phyloP scores from a whole-genome alignment of 1,140 invertebrate genomes.

The Ostrea denselamellosa region DNA sequence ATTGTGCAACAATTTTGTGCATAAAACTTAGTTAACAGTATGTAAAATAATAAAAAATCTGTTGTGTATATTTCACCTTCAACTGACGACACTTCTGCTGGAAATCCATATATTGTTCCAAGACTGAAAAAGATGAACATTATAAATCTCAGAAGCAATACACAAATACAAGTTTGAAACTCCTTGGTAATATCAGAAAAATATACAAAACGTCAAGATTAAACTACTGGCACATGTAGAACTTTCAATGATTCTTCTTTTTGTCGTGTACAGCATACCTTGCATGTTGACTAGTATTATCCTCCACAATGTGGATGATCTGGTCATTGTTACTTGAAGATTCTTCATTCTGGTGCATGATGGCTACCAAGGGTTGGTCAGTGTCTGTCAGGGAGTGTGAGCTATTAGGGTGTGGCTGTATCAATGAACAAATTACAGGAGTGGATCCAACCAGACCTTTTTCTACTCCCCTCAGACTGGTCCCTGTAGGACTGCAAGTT shows the following conservation, averaged over 20 bases:
- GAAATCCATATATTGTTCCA: conserved; percentile 65
- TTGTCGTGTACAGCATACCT: not conserved
- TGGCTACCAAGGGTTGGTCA: not conserved
- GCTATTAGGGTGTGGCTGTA: conserved; percentile 26
- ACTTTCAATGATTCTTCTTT: too few relatives aligned
- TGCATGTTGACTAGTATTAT: not conserved
- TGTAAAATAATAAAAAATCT: too few relatives aligned
- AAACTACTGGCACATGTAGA: too few relatives aligned
- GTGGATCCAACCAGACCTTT: conserved; percentile 41
- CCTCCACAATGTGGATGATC: not conserved
- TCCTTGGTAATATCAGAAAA: too few relatives aligned
- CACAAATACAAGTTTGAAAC: too few relatives aligned
- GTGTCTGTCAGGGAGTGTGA: not conserved
- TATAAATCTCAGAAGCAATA: not conserved
- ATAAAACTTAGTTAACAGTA: too few relatives aligned
- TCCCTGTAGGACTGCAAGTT: not conserved
- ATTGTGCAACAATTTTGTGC: too few relatives aligned
- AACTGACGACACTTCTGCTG: not conserved
- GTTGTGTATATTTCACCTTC: not conserved
- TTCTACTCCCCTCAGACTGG: not conserved
- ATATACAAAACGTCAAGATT: too few relatives aligned
- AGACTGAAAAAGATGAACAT: conserved; percentile 35
- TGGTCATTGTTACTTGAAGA: not conserved
- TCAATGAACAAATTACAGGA: conserved; percentile 43
- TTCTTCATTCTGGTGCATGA: not conserved